A percentile compares a stretch with the other conserved stretches of the same genome.
Evolutionary conservation across 2,797 vertebrate species (phyloP).

Genomic region (Liasis olivaceus): DNA sequence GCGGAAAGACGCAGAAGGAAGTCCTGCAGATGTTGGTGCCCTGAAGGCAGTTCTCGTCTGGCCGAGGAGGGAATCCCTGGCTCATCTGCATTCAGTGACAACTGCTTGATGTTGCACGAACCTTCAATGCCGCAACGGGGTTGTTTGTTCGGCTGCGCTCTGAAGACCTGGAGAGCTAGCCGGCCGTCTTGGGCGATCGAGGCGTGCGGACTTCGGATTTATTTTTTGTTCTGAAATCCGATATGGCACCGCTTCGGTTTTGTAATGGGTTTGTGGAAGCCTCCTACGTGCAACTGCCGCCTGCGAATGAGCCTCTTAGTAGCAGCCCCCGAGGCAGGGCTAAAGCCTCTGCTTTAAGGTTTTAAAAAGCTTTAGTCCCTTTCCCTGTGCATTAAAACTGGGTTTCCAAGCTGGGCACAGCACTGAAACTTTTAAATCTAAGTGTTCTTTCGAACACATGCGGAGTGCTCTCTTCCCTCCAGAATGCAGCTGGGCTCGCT

Average conservation of each 20-base stretch:
- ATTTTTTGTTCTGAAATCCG: background rate
- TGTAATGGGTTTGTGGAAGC: background rate
- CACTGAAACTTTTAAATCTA: no score
- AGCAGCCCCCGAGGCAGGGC: background rate
- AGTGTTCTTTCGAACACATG: background rate
- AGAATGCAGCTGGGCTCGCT: background rate
- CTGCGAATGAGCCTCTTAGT: background rate
- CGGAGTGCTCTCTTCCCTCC: background rate
- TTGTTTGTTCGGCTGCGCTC: background rate
- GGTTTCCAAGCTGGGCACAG: background rate
- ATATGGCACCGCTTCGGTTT: background rate
- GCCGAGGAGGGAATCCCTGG: background rate
- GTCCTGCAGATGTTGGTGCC: background rate
- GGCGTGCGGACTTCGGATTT: background rate
- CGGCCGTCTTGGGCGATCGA: background rate
- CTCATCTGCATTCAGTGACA: background rate
- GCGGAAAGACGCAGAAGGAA: background rate
- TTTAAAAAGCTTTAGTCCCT: background rate
- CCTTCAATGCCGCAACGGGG: rapidly evolving
- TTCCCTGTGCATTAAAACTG: background rate
- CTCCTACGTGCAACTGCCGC: background rate
- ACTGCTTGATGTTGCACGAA: background rate
- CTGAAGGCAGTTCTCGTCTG: background rate
- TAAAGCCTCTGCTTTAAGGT: background rate
- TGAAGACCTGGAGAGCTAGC: background rate